Evolutionary conservation across 2,888 invertebrate genomes (phyloP), one percentile per base, ranked within the genome.

Genomic region (Cremastinae sp.): DNA sequence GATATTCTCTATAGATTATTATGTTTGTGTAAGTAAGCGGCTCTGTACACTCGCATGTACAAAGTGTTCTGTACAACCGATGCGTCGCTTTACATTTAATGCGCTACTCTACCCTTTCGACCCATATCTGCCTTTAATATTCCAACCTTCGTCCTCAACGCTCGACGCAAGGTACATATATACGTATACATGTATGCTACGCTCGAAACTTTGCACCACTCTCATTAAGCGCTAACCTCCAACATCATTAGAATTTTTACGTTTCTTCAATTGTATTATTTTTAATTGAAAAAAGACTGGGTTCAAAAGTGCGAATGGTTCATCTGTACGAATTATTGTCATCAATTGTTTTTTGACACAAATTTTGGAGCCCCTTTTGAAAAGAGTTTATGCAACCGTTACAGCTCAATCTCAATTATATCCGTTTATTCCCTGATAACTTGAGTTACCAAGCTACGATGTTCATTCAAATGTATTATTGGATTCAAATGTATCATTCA

Each of bases 41-140:
- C 14, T 41, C 53, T 43, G 16, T 12, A 20, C 49, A 39, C 22
- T 22, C 12, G 53, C 55, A 53, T 22, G 61, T 62, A 53, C 55
- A 45, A 53, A 69, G 72, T 53, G 22, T 68, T 41, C 39, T 59
- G 59, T 41, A 62, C 56, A 56, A 68, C 58, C 53, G 64, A 76
- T 72, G 68, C 72, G 68, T 58, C 64, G 68, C 68, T 76, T 72
- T 76, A 64, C 68, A 47, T 72, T 72, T 68, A 72, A 69, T 73
- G 72, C 53, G 56, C 66, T 55, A 22, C 75, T 49, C 20, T 51
- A 18, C 37, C 59, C 66, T 45, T 56, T 56, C 37, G 37, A 45
- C 51, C 51, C 64, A 66, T 47, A 66, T 64, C 45, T 16, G 18
- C 73, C 16, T 18, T 68, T 39, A 37, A 39, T 68, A 58, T 68